Evolutionary conservation across 2,888 invertebrate genomes (phyloP).

Genomic region (Trichopoda pennipes): DNA sequence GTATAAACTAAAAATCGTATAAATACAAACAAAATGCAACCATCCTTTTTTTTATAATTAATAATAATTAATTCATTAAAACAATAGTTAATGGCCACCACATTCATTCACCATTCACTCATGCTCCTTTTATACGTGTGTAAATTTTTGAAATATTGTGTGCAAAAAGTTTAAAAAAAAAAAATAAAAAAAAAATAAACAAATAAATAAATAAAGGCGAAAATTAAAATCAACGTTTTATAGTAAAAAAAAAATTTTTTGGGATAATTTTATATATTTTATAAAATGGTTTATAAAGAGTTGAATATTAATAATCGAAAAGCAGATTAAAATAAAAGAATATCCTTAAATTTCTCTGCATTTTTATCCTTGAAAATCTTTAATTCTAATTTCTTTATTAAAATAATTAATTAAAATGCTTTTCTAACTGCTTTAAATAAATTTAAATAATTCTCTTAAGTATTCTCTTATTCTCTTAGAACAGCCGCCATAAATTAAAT

Average conservation of each 20-base stretch:
- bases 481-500: too few species aligned
- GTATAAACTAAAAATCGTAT: neutral
- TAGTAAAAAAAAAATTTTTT: conserved; percentile 50
- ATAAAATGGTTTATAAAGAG: conserved; percentile 50
- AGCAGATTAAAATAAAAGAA: conserved; percentile 20
- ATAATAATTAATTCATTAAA: neutral
- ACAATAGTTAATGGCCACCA: neutral
- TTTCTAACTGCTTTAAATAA: too few species aligned
- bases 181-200: too few species aligned
- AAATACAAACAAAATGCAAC: too few species aligned
- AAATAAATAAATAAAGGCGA: neutral
- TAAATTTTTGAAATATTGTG: conserved; percentile 45
- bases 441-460: too few species aligned
- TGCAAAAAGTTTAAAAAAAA: conserved; percentile 14
- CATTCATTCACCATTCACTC: neutral
- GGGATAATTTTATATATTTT: conserved; percentile 56
- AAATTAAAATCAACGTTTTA: conserved; percentile 37
- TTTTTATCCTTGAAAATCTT: too few species aligned
- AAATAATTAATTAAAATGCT: too few species aligned
- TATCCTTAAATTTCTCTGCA: neutral
- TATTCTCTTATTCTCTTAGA: too few species aligned
- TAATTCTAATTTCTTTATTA: too few species aligned
- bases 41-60: neutral
- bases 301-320: conserved; percentile 10
- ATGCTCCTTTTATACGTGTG: conserved; percentile 17